Conservation (phyloP, 2,888 invertebrate species). For the Hypena proboscidalis region DNA sequence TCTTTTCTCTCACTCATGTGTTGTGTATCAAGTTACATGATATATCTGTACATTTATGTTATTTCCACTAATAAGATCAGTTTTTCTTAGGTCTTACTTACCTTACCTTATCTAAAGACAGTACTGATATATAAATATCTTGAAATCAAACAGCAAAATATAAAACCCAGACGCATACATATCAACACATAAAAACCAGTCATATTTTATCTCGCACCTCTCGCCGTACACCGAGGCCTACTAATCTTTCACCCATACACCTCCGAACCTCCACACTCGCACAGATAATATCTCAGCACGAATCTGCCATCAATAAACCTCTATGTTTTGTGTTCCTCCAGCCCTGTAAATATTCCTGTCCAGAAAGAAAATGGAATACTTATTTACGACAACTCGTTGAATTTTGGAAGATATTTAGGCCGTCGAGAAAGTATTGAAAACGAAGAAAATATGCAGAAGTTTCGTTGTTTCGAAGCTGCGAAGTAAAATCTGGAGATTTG, state of each 20-base stretch:
- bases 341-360: conserved; percentile 23
- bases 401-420: conserved; percentile 16
- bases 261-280: conserved; percentile 2
- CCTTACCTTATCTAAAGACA: too few relatives aligned
- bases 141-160: background rate
- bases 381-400: conserved; percentile 30
- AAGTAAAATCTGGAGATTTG: too few relatives aligned
- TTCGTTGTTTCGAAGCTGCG: too few relatives aligned
- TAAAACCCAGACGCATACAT: background rate
- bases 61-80: too few relatives aligned
- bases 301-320: conserved; percentile 27
- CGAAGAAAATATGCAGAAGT: background rate
- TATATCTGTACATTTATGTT: too few relatives aligned
- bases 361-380: conserved; percentile 25
- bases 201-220: too few relatives aligned
- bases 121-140: too few relatives aligned
- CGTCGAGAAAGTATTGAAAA: background rate
- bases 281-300: conserved; percentile 19
- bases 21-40: too few relatives aligned
- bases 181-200: too few relatives aligned
- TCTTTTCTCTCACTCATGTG: too few relatives aligned
- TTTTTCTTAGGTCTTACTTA: too few relatives aligned
- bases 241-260: conserved; percentile 11
- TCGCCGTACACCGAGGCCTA: too few relatives aligned
- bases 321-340: conserved; percentile 20